Evolutionary conservation across 1,140 invertebrate species (phyloP).

Genomic region (Holcopasites calliopsidis): DNA sequence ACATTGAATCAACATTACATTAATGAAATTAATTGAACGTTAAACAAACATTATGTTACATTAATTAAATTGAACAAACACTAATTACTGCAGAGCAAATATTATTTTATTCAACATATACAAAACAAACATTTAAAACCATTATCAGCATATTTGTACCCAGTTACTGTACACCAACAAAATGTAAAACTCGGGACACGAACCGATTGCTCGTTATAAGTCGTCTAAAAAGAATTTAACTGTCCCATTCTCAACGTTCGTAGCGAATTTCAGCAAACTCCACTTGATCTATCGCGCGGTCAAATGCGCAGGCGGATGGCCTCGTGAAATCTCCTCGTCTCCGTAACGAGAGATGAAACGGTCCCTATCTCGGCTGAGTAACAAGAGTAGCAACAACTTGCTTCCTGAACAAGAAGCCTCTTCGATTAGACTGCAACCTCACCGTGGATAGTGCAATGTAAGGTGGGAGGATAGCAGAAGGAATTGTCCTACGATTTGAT

Average conservation of each 20-base stretch:
- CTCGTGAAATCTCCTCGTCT: background rate
- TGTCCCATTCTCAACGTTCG: background rate
- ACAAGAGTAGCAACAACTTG: background rate
- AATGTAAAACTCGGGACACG: background rate
- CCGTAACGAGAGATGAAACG: background rate
- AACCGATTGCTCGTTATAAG: background rate
- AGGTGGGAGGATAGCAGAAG: too few species aligned
- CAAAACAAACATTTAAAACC: too few species aligned
- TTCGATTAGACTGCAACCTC: background rate
- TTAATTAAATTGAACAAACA: too few species aligned
- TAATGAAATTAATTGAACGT: too few species aligned
- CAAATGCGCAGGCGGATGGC: background rate
- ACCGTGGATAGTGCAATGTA: background rate
- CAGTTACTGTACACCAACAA: too few species aligned
- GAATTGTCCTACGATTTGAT: background rate
- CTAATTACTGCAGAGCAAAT: too few species aligned
- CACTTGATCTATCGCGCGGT: background rate
- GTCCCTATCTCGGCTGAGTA: background rate
- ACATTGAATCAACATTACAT: too few species aligned
- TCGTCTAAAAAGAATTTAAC: background rate
- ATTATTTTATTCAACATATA: too few species aligned
- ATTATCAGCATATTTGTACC: too few species aligned
- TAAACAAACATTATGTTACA: too few species aligned
- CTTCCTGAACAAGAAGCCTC: background rate
- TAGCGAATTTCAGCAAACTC: background rate